Evolutionary conservation across 2,113 vertebrate species (phyloP), one percentile per base, ranked within the genome.

Genomic region (Syngnathus scovelli): DNA sequence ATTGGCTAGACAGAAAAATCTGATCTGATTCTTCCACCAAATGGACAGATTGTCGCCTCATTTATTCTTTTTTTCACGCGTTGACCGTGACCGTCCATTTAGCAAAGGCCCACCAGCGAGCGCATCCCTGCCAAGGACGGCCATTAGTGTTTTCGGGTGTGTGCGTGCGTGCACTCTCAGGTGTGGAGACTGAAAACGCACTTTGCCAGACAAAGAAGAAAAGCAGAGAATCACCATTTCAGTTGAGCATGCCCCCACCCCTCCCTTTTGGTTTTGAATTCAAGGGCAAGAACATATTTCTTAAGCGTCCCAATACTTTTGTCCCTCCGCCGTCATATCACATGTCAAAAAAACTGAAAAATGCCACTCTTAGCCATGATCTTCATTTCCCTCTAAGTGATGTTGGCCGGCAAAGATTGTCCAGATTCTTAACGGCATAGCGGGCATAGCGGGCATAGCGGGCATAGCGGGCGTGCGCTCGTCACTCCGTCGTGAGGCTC

Each of bases 351-450:
- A 13, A 46, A 51, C 7, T n/a, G 49, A 2, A 56, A 56, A 56
- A 56, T 15, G 27, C 12, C 23, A 4, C 12, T 36, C 27, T 7
- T 11, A 13, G 27, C 12, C 36, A 58, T 58, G 27, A 6, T 58
- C 55, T 36, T 58, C 27, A 16, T 58, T 58, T 58, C 55, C 27
- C 27, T 58, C 55, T 58, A 58, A 58, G 55, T 6, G 55, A 58
- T 33, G 55, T 36, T 7, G 55, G 52, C 52, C 1, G 21, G 52
- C 27, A 5, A 10, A 89, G 92, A 98, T 99, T 96, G 95, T 89
- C 94, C 65, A 90, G 92, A 98, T 99, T 96, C 95, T 72, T 92
- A 77, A 84, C 86, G 80, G 87, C 95, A 96, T 97, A 93, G 94
- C 94, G 90, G n/a, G n/a, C 51, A 54, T 54, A 54, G 19, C 7